These are phyloP conservation scores for Tribolium madens DNA, from an alignment of 1,140 invertebrate species.

Conservation along the genomic window DNA sequence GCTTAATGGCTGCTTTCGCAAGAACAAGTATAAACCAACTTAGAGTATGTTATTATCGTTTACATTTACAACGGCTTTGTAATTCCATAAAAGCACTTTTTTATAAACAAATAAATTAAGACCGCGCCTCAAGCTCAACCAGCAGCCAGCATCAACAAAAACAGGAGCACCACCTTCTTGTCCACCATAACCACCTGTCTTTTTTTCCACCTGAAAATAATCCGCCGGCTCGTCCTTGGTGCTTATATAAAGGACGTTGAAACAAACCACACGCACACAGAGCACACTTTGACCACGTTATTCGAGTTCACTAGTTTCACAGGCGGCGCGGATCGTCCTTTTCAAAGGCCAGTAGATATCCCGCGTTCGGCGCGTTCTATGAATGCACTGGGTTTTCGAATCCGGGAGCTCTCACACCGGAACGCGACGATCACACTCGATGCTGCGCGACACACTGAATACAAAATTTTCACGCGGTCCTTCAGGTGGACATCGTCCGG, in stretches of 20 bases:
- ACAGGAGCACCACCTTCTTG: not conserved
- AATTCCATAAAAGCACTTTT: not conserved
- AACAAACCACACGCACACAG: slow-evolving; percentile 47
- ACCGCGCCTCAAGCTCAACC: slow-evolving; percentile 1
- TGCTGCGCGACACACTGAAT: slow-evolving; percentile 44
- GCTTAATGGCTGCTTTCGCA: slow-evolving; percentile 4
- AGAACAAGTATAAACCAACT: not conserved
- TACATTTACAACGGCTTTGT: not conserved
- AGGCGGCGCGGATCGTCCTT: slow-evolving; percentile 25
- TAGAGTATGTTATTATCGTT: not conserved
- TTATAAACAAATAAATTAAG: not conserved
- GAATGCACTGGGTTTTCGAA: slow-evolving; percentile 51
- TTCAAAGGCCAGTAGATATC: slow-evolving; percentile 50
- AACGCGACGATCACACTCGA: slow-evolving; percentile 43
- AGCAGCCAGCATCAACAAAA: not conserved
- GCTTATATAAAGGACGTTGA: slow-evolving; percentile 33
- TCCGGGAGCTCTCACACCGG: slow-evolving; percentile 49
- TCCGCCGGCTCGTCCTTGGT: slow-evolving; percentile 21
- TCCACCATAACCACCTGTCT: not conserved
- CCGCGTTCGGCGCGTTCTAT: slow-evolving; percentile 49
- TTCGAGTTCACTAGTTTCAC: slow-evolving; percentile 51
- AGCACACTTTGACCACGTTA: slow-evolving; percentile 51
- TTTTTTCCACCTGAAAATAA: slow-evolving; percentile 18
- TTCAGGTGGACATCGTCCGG: not conserved
- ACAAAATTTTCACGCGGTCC: slow-evolving; percentile 38